Evolutionary conservation across 2,113 vertebrate species (phyloP), one percentile per base, ranked within the genome.

Genomic region (Manacus vitellinus): DNA sequence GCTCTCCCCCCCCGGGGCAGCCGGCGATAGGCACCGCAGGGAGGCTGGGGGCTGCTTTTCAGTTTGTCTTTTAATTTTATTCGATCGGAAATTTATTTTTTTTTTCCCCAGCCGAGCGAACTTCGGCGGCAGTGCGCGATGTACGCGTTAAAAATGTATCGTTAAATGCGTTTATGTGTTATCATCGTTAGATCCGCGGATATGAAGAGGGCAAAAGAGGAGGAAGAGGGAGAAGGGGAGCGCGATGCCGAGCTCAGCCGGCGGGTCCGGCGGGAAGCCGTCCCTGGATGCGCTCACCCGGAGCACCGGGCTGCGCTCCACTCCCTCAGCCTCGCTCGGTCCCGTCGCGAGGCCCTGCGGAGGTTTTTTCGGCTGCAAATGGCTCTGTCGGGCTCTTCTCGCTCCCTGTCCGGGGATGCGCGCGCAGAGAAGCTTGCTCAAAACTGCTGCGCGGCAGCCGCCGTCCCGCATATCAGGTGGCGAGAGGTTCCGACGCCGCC

Each of bases 241-340:
- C 1, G 11, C 37, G 52, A 49, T 62, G 21, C 44, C 10, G 58
- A 56, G 46, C 41, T 66, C 71, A 49, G 51, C 28, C 33, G 16
- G 28, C 14, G 9, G 24, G n/a, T 12, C 14, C 14, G 44, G 28
- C 28, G 28, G 44, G n/a, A n/a, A n/a, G n/a, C n/a, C n/a, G n/a
- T n/a, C n/a, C n/a, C n/a, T n/a, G n/a, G n/a, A n/a, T n/a, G 51
- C 5, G 4, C 49, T 10, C 9, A n/a, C 16, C 6, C 6, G 15
- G 25, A 24, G 17, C 49, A 31, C n/a, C 2, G 59, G 39, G 39
- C 58, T 23, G 28, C 13, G 25, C 33, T 85, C 52, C 46, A n/a
- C 51, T 62, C 19, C 23, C 28, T n/a, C 24, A 16, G 23, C 35
- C 43, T 47, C 11, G 30, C 25, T 51, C 31, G 52, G 15, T n/a